Percentiles rank a stretch among this genome's conserved stretches.
Conservation (phyloP, 2,797 vertebrate genomes). For the Lacerta viridis region DNA sequence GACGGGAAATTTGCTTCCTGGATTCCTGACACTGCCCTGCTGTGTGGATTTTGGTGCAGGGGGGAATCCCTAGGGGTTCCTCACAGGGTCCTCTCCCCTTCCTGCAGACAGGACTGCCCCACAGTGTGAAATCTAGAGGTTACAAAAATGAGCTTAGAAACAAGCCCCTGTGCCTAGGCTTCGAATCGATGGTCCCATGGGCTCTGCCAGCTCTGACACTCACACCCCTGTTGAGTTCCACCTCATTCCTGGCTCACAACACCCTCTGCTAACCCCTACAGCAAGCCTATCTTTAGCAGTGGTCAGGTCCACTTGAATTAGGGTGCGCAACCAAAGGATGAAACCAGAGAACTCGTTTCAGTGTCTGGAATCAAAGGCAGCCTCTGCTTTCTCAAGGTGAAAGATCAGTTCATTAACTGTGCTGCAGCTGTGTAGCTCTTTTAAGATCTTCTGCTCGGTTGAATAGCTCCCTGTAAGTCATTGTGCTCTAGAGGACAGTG, state of each 20-base stretch:
- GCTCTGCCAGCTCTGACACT: not conserved
- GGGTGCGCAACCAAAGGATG: not conserved
- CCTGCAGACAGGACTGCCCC: too few relatives aligned
- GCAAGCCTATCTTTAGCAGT: not conserved
- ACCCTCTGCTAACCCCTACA: not conserved
- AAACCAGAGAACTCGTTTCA: conserved; percentile 1
- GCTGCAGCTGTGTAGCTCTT: conserved; percentile 14
- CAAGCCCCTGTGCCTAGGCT: not conserved
- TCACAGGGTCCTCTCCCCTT: too few relatives aligned
- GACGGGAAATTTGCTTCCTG: too few relatives aligned
- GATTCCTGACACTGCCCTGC: too few relatives aligned
- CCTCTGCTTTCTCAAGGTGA: not conserved
- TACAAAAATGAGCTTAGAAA: not conserved
- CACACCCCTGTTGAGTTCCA: not conserved
- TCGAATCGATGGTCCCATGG: not conserved
- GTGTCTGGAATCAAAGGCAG: conserved; percentile 13
- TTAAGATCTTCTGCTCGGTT: conserved; percentile 1
- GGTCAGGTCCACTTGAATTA: not conserved
- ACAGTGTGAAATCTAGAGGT: too few relatives aligned
- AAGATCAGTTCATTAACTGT: conserved; percentile 14
- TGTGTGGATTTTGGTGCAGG: too few relatives aligned
- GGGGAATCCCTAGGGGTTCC: too few relatives aligned
- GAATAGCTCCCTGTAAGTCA: conserved; percentile 28
- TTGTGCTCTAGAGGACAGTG: not conserved
- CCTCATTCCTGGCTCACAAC: not conserved